phyloP scores from a whole-genome alignment of 2,888 invertebrate species.

The Idaea straminata region DNA sequence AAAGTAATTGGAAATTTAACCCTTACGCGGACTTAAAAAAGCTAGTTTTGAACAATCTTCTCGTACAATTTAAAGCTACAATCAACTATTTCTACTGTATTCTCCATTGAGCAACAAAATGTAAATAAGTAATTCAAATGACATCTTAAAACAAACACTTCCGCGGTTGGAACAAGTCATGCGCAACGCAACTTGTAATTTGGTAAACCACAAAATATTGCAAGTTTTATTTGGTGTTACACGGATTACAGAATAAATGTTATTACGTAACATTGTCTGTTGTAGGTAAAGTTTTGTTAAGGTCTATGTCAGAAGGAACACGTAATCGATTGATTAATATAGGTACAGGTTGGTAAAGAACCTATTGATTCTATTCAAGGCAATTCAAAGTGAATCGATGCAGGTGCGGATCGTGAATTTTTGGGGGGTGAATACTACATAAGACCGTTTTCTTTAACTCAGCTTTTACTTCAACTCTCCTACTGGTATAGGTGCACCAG shows the following conservation, averaged over 20 bases:
- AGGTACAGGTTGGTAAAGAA: no score
- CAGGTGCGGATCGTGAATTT: no score
- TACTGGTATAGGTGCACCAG: no score
- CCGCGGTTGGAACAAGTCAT: neutral
- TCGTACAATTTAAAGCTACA: neutral
- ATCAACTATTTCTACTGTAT: neutral
- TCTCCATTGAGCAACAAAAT: neutral
- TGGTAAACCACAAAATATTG: neutral
- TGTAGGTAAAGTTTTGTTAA: neutral
- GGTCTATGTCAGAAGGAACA: neutral
- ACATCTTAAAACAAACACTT: conserved; percentile 1
- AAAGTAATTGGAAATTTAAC: no score
- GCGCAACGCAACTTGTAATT: neutral
- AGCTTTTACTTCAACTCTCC: no score
- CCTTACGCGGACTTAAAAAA: no score
- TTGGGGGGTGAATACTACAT: no score
- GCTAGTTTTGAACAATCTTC: no score
- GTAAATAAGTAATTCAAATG: neutral
- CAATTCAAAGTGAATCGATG: no score
- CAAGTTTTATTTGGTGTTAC: neutral
- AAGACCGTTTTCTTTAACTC: no score
- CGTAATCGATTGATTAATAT: neutral
- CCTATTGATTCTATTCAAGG: no score
- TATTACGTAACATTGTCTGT: neutral
- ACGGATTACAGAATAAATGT: neutral